phyloP scores from a whole-genome alignment of 37 sponge, comb jelly and placozoan genomes.

The Cliona cf. orientalis region DNA sequence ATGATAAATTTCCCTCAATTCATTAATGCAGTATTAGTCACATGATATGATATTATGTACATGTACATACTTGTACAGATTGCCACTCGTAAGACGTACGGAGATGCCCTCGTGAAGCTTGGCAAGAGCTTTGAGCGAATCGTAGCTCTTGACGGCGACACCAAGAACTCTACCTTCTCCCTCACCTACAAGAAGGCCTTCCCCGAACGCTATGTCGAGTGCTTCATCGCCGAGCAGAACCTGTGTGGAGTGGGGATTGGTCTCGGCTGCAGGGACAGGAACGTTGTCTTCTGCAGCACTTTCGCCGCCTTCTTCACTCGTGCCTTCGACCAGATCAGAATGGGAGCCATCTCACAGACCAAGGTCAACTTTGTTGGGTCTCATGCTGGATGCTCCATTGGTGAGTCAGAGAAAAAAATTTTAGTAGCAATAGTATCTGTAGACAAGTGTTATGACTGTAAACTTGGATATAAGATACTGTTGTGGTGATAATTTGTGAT shows the following conservation, averaged over 20 bases:
- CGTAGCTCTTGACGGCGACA: slow-evolving; percentile 94
- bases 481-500: too few species aligned
- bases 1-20: too few species aligned
- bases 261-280: slow-evolving; percentile 82
- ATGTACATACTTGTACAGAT: slow-evolving; percentile 58
- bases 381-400: slow-evolving; percentile 91
- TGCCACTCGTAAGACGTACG: slow-evolving; percentile 94
- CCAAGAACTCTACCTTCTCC: slow-evolving; percentile 99
- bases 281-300: slow-evolving; percentile 90
- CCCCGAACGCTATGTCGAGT: slow-evolving; percentile 94
- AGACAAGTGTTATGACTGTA: too few species aligned
- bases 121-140: slow-evolving; percentile 75
- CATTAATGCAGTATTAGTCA: too few species aligned
- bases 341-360: slow-evolving; percentile 99
- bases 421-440: not conserved
- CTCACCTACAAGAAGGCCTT: slow-evolving; percentile 95
- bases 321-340: slow-evolving; percentile 97
- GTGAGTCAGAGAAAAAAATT: slow-evolving; percentile 38
- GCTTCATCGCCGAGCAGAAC: slow-evolving; percentile 99
- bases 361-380: slow-evolving; percentile 96
- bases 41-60: too few species aligned
- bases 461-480: too few species aligned
- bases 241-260: slow-evolving; percentile 95
- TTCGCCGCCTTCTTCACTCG: slow-evolving; percentile 99
- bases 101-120: slow-evolving; percentile 90